phyloP scores from a whole-genome alignment of 2,797 vertebrate genomes.

The Myoxocephalus aenaeus region DNA sequence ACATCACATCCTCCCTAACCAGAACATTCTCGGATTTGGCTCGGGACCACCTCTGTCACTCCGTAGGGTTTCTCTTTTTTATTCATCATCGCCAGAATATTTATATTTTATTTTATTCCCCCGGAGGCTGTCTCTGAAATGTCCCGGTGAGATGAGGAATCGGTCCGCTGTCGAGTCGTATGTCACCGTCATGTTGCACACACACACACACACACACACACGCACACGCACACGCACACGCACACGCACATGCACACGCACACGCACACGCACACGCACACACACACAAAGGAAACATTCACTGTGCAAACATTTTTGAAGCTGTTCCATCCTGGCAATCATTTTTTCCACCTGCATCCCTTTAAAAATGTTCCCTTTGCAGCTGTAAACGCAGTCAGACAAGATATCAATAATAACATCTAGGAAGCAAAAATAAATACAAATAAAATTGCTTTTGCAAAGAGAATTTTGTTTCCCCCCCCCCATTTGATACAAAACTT shows the following conservation, averaged over 20 bases:
- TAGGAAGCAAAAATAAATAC: neutral
- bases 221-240: too few relatives aligned
- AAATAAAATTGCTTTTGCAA: neutral
- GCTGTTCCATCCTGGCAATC: neutral
- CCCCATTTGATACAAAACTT: neutral
- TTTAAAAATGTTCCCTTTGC: neutral
- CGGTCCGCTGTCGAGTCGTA: constrained; percentile 8
- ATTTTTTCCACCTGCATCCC: constrained; percentile 1
- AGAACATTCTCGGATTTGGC: constrained; percentile 38
- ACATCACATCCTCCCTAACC: constrained; percentile 41
- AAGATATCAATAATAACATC: neutral
- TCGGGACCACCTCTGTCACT: constrained; percentile 54
- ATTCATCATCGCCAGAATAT: constrained; percentile 51
- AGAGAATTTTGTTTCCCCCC: constrained; percentile 7
- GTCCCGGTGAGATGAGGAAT: constrained; percentile 34
- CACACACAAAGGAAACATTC: constrained; percentile 4
- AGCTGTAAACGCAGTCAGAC: neutral
- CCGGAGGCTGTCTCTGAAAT: constrained; percentile 47
- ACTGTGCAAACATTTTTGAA: constrained; percentile 15
- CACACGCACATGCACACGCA: too few relatives aligned
- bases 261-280: too few relatives aligned
- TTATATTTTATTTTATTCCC: neutral
- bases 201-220: too few relatives aligned
- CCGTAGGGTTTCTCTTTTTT: constrained; percentile 9
- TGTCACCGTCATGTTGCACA: constrained; percentile 48